Evolutionary conservation across 2,113 vertebrate species (phyloP).

Genomic region (Castor canadensis): DNA sequence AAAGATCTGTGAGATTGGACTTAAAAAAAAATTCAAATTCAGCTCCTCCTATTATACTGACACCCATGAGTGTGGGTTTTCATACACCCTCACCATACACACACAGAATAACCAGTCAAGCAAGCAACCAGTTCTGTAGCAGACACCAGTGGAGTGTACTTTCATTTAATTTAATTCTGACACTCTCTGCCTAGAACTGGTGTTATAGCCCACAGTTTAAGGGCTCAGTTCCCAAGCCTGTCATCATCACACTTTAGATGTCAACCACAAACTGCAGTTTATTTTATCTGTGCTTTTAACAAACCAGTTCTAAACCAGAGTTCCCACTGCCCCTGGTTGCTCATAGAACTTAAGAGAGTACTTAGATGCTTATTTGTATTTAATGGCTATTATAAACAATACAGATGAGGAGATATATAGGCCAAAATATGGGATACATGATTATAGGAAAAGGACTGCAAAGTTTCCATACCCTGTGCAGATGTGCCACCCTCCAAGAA

Average conservation of each 20-base stretch:
- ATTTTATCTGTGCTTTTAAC: neutral
- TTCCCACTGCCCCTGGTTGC: neutral
- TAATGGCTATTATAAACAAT: neutral
- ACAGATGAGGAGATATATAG: no score
- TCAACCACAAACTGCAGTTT: no score
- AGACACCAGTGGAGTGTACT: neutral
- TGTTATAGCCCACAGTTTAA: neutral
- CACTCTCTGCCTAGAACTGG: neutral
- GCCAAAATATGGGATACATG: neutral
- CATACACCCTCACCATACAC: no score
- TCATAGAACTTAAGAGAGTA: no score
- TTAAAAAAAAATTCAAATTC: no score
- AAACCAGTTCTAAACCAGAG: neutral
- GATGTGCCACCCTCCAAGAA: no score
- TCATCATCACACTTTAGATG: no score
- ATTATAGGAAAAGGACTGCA: no score
- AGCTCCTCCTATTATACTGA: neutral
- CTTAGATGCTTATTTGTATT: neutral
- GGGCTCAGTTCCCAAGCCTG: no score
- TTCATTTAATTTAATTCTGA: neutral
- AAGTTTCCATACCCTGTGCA: no score
- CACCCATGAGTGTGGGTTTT: no score
- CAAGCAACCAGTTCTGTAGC: neutral
- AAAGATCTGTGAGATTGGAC: neutral
- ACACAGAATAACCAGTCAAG: accelerated